Percentiles rank a stretch among this genome's conserved stretches.
Evolutionary conservation across 2,113 vertebrate species (phyloP).

Genomic region (Leptobrachium leishanense): DNA sequence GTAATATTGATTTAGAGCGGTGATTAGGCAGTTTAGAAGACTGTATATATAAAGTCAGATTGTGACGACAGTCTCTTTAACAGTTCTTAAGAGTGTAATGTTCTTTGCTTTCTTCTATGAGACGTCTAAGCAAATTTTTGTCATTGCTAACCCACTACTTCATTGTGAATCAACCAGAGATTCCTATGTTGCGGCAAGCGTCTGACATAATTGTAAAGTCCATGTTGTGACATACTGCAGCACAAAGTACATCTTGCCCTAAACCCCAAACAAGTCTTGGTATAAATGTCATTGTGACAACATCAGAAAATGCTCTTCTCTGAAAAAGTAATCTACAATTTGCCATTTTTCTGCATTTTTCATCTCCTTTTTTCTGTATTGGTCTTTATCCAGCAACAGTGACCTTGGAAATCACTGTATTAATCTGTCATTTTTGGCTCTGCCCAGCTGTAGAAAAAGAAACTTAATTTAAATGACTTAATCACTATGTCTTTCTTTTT

Average conservation of each 20-base stretch:
- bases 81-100: too few species aligned
- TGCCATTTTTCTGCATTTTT: too few species aligned
- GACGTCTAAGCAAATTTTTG: too few species aligned
- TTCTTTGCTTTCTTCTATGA: too few species aligned
- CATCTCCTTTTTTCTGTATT: not conserved
- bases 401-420: not conserved
- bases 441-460: not conserved
- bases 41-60: too few species aligned
- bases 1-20: too few species aligned
- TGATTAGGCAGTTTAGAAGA: too few species aligned
- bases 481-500: too few species aligned
- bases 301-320: not conserved
- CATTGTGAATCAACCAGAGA: not conserved
- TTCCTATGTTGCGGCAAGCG: not conserved
- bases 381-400: not conserved
- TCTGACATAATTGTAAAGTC: not conserved
- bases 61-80: too few species aligned
- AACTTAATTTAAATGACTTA: not conserved
- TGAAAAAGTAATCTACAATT: not conserved
- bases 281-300: not conserved
- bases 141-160: too few species aligned
- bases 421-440: not conserved
- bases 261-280: not conserved
- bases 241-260: not conserved
- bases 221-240: not conserved